Percentiles rank a stretch among this genome's conserved stretches.
phyloP scores from a whole-genome alignment of 2,888 invertebrate species.

The Acanthosepion pharaonis region DNA sequence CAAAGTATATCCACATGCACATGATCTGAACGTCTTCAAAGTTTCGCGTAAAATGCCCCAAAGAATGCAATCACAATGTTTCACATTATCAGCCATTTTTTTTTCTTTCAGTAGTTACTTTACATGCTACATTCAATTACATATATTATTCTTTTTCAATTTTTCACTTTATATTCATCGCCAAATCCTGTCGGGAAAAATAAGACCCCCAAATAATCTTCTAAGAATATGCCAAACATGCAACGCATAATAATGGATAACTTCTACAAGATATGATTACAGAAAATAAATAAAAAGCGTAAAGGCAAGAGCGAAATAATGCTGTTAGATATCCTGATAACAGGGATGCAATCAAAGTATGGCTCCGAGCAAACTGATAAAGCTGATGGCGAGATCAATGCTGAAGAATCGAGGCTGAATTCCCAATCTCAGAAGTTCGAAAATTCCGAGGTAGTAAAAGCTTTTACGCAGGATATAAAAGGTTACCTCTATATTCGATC shows the following conservation, averaged over 20 bases:
- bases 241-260: not conserved
- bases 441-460: not conserved
- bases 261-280: not conserved
- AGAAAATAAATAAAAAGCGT: not conserved
- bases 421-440: not conserved
- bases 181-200: not conserved
- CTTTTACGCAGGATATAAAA: not conserved
- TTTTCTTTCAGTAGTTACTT: not conserved
- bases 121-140: not conserved
- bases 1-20: too few relatives aligned
- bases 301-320: not conserved
- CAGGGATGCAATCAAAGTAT: not conserved
- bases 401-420: not conserved
- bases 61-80: too few relatives aligned
- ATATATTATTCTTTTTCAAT: not conserved
- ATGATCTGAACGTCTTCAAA: too few relatives aligned
- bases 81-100: too few relatives aligned
- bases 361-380: not conserved
- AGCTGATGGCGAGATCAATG: not conserved
- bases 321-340: not conserved
- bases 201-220: not conserved
- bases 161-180: not conserved
- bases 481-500: not conserved
- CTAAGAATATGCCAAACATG: not conserved
- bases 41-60: too few relatives aligned